Evolutionary conservation across 2,113 vertebrate genomes (phyloP).

Genomic region (Hemiscyllium ocellatum): DNA sequence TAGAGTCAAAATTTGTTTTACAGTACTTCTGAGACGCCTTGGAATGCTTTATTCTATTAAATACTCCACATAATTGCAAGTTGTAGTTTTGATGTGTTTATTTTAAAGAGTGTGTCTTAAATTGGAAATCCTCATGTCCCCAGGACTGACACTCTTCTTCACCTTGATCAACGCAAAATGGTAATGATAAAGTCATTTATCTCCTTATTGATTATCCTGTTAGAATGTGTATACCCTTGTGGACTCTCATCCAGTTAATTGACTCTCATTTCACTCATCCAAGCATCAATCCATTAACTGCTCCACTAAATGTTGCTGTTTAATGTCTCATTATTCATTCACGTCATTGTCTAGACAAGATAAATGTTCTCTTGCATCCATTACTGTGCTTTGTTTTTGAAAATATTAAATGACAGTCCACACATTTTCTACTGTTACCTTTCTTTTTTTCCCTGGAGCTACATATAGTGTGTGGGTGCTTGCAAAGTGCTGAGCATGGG

Average conservation of each 20-base stretch:
- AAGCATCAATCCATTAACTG: slow-evolving; percentile 22
- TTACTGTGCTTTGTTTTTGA: neutral
- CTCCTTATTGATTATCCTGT: neutral
- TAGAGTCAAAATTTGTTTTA: too few relatives aligned
- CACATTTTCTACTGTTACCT: neutral
- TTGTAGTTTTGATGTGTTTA: neutral
- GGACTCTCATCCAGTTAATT: neutral
- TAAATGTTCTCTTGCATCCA: neutral
- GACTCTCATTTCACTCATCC: neutral
- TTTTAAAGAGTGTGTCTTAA: neutral
- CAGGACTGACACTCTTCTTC: neutral
- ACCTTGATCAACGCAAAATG: neutral
- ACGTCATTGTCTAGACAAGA: neutral
- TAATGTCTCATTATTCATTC: neutral
- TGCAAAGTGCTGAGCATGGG: neutral
- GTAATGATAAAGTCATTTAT: neutral
- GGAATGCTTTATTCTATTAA: too few relatives aligned
- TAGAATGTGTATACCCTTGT: neutral
- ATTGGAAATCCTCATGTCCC: neutral
- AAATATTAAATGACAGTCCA: neutral
- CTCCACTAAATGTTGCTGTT: neutral
- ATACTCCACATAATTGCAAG: neutral
- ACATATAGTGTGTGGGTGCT: neutral
- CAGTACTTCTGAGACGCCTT: too few relatives aligned
- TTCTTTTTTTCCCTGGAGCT: neutral